Conservation (phyloP, 2,113 vertebrate species). For the Seriola dumerili region DNA sequence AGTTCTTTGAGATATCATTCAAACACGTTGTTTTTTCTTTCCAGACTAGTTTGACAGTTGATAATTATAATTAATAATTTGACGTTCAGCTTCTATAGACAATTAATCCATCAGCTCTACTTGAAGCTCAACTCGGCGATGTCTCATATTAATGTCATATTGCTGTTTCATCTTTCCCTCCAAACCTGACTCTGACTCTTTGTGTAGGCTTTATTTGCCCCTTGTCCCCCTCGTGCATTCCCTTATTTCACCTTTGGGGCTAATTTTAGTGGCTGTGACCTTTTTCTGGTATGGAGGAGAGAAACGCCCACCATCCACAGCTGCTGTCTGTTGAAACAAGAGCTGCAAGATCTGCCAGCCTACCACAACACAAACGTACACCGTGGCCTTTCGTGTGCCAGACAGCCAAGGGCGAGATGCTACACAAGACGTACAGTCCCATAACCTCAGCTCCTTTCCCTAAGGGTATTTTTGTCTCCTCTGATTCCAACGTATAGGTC, state of each 20-base stretch:
- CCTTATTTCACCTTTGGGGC: conserved; percentile 65
- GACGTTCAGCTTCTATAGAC: background rate
- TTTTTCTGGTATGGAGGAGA: conserved; percentile 80
- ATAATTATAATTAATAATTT: background rate
- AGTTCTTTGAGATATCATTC: background rate
- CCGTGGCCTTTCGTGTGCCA: conserved; percentile 73
- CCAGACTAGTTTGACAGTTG: background rate
- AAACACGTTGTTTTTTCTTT: background rate
- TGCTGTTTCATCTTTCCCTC: background rate
- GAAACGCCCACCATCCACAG: conserved; percentile 73
- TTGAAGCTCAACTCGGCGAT: background rate
- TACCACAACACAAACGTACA: conserved; percentile 66
- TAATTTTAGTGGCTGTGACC: conserved; percentile 84
- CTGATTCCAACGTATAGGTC: background rate
- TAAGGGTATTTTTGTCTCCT: conserved; percentile 58
- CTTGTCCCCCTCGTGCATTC: conserved; percentile 15
- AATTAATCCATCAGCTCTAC: background rate
- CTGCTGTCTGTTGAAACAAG: conserved; percentile 83
- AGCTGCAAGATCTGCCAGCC: conserved; percentile 57
- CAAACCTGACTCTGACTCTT: conserved; percentile 33
- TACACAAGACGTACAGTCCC: conserved; percentile 25
- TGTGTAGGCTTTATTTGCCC: conserved; percentile 29
- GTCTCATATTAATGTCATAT: background rate
- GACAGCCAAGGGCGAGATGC: conserved; percentile 32
- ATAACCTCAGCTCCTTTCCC: conserved; percentile 7